phyloP scores from a whole-genome alignment of 1,140 invertebrate genomes.

The Penaeus chinensis region DNA sequence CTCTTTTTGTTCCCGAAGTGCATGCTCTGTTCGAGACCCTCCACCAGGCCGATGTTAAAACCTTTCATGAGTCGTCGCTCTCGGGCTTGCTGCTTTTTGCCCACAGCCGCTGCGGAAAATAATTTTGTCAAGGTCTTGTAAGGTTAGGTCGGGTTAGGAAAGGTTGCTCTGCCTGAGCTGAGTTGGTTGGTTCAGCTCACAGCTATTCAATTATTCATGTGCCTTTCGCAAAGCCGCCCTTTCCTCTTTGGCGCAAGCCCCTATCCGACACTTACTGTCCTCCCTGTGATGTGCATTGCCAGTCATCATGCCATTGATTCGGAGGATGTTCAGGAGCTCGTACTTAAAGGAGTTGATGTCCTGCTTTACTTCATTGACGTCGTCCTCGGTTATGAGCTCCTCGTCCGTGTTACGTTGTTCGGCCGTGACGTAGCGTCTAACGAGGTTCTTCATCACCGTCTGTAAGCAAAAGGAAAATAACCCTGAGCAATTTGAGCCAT shows the following conservation, averaged over 20 bases:
- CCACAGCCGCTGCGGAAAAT: constrained; percentile 72
- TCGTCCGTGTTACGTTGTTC: constrained; percentile 85
- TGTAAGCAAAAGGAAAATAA: constrained; percentile 65
- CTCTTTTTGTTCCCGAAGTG: constrained; percentile 73
- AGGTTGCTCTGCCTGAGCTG: not conserved
- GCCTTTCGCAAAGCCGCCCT: too few species aligned
- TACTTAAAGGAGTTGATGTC: constrained; percentile 88
- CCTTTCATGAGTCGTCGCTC: constrained; percentile 87
- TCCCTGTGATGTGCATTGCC: constrained; percentile 54
- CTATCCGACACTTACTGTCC: constrained; percentile 16
- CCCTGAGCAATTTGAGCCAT: not conserved
- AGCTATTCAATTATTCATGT: too few species aligned
- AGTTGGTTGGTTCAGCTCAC: too few species aligned
- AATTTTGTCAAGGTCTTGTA: not conserved
- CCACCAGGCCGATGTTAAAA: constrained; percentile 88
- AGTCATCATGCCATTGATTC: constrained; percentile 80
- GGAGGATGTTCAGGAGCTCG: constrained; percentile 89
- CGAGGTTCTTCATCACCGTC: constrained; percentile 81
- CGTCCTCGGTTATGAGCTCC: constrained; percentile 91
- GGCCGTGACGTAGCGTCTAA: constrained; percentile 84
- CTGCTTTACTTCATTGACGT: constrained; percentile 95
- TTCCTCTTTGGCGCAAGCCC: not conserved
- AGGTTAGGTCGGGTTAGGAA: not conserved
- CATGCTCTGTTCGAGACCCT: constrained; percentile 81
- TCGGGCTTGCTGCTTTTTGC: constrained; percentile 86